Evolutionary conservation across 2,888 invertebrate species (phyloP), one percentile per base, ranked within the genome.

Genomic region (Geophilus truncorum): DNA sequence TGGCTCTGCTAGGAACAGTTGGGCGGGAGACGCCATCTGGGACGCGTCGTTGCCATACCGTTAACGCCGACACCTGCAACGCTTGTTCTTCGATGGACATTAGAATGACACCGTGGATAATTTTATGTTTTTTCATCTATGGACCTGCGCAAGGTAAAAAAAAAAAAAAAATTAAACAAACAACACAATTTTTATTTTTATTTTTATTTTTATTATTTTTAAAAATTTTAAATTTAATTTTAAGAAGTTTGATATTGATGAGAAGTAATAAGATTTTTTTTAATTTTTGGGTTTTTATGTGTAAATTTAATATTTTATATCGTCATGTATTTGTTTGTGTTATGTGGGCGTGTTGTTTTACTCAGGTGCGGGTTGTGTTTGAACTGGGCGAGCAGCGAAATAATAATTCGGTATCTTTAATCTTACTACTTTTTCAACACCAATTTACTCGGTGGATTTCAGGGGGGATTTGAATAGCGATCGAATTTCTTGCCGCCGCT

Each of bases 11-110:
- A 23, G 21, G 57, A 62, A 62, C 57, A 62, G 57, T 62, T 62
- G 57, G 57, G 57, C 57, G 57, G 57, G 57, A 62, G 57, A 62
- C 57, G 57, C 57, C 57, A 62, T 62, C 57, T 23, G 57, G 57
- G 57, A 62, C 57, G 23, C 57, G 23, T 62, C 57, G 23, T 62
- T 62, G 57, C 57, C 57, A 62, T 62, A 23, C 18, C 23, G 57
- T 62, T 62, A 23, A 62, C 23, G 21, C 57, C 21, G 57, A 23
- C 57, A 23, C 57, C 57, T 23, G 57, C 57, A 62, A 40, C 57
- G 18, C 6, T 23, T n/a, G 21, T 23, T 18, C 57, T 62, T 21
- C 57, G 57, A 62, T 62, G 57, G 57, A 62, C 23, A 62, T 5
- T n/a, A 21, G 57, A 23, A 62, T 62, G 57, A 62, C 57, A 23